These are phyloP conservation scores for Agapornis roseicollis DNA, from an alignment of 2,113 vertebrate genomes.

Conservation along the genomic window DNA sequence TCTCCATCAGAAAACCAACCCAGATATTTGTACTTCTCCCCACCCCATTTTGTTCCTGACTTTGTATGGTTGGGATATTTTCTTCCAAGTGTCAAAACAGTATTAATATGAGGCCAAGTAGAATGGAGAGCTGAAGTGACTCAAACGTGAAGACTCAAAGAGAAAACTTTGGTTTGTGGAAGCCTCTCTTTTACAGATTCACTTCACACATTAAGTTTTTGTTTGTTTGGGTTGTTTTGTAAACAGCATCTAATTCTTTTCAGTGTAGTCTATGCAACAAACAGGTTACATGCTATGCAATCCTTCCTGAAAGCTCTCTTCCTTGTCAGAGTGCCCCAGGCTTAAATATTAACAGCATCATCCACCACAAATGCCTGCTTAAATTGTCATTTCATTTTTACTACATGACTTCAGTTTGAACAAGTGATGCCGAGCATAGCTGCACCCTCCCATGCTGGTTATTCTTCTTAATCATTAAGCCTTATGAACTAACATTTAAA, in stretches of 20 bases:
- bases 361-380: not conserved
- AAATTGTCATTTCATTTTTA: not conserved
- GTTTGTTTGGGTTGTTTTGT: not conserved
- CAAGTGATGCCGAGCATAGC: not conserved
- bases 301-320: not conserved
- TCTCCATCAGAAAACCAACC: not conserved
- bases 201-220: not conserved
- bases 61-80: not conserved
- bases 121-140: not conserved
- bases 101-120: not conserved
- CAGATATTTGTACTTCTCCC: not conserved
- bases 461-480: not conserved
- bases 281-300: not conserved
- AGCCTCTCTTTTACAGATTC: not conserved
- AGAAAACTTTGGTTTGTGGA: not conserved
- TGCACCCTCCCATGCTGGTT: not conserved
- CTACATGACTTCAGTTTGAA: not conserved
- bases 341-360: not conserved
- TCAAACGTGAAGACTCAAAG: not conserved
- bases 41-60: not conserved
- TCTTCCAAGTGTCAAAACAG: not conserved
- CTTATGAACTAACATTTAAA: not conserved
- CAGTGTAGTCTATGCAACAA: not conserved
- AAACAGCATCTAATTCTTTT: not conserved
- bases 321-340: not conserved